Base-by-base conservation (phyloP, 2,113 vertebrate species). In the Bos indicus region DNA sequence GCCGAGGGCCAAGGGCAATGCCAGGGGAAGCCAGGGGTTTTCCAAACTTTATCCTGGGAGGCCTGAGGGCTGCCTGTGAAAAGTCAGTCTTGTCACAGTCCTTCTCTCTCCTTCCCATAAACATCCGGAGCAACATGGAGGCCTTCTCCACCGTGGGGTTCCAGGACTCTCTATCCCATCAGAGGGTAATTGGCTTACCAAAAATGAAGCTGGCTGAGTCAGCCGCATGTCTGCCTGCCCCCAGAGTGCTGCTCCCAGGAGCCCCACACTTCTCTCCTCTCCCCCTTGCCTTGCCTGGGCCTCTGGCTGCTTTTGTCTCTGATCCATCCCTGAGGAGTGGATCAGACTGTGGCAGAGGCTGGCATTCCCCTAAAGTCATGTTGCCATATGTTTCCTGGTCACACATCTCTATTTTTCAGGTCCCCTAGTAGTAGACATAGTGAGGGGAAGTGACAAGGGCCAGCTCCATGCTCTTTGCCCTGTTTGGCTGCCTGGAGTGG, bases 21-120 rank as follows among this genome's bases (percentile, higher is more conserved):
- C 77, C 90, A 85, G 83, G 92, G 90, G 36, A 90, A 81, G 74
- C 62, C 62, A 89, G 96, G 80, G 85, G 40, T 16, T 85, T 97
- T 97, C 96, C 92, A 67, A 23, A 59, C 59, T 51, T 85, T 64
- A 26, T 46, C 48, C 43, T 56, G 81, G 90, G 95, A 82, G 59
- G 82, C 84, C 21, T 0, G 13, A 36, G 3, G 25, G 80, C 90
- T 19, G 71, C 51, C 46, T 54, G n/a, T 12, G 33, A n/a, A 43
- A n/a, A 74, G 57, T 13, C 43, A 26, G 3, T 17, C 59, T 67
- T 82, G 71, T 67, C 1, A 0, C 36, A 51, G 4, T 28, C 60
- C 67, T 16, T 33, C 0, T 4, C n/a, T 77, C 46, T 64, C 36
- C 59, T 57, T 77, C 93, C 40, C 15, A 51, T 3, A 83, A 87